These are phyloP conservation scores for Apocheima hispidaria DNA, from an alignment of 2,888 invertebrate genomes.

Conservation along the genomic window DNA sequence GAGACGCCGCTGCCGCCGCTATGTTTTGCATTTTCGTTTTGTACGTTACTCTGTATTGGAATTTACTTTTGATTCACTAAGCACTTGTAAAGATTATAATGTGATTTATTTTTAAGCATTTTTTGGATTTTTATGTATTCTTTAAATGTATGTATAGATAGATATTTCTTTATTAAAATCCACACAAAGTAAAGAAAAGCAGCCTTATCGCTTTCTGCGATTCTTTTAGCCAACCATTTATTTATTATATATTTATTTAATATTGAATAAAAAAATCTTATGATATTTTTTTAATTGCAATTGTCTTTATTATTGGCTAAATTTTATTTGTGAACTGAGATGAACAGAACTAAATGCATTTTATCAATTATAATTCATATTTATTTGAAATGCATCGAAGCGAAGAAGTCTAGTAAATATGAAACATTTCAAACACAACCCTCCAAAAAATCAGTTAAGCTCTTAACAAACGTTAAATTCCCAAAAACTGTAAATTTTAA, in stretches of 20 bases:
- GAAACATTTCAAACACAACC: constrained; percentile 5
- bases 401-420: neutral
- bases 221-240: too few species aligned
- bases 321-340: neutral
- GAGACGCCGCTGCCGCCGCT: constrained; percentile 68
- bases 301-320: too few species aligned
- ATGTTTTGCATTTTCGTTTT: constrained; percentile 20
- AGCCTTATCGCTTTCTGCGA: too few species aligned
- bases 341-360: neutral
- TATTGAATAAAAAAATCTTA: too few species aligned
- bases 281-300: too few species aligned
- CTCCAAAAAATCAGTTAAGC: constrained; percentile 20
- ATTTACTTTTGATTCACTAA: neutral
- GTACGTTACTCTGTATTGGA: constrained; percentile 13
- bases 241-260: too few species aligned
- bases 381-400: constrained; percentile 5
- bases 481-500: constrained; percentile 16
- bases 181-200: too few species aligned
- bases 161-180: too few species aligned
- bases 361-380: too few species aligned
- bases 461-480: constrained; percentile 7
- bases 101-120: neutral
- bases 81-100: too few species aligned
- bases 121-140: neutral
- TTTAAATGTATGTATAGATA: neutral